Percentiles rank a stretch among this genome's conserved stretches.
Evolutionary conservation across 2,888 invertebrate genomes (phyloP).

Genomic region (Xestia xanthographa): DNA sequence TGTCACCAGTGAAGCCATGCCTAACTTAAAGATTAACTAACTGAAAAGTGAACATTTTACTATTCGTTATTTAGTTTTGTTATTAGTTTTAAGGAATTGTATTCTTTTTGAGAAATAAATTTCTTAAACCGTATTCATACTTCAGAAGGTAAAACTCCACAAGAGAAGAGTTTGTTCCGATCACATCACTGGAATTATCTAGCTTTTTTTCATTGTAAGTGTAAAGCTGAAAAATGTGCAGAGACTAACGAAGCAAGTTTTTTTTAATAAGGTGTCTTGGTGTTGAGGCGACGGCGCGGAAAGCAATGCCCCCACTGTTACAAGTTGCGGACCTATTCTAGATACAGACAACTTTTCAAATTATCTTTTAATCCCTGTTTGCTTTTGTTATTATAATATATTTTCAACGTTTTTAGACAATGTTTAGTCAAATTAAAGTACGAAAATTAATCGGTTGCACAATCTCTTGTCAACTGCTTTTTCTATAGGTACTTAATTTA

Average conservation of each 20-base stretch:
- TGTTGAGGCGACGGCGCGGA: conserved; percentile 16
- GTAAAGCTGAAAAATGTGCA: conserved; percentile 35
- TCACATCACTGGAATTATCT: not conserved
- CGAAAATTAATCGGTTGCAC: not conserved
- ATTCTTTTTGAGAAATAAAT: too few relatives aligned
- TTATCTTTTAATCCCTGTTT: not conserved
- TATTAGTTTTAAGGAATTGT: too few relatives aligned
- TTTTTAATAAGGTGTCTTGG: conserved; percentile 44
- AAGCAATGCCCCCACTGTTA: conserved; percentile 10
- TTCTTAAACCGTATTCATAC: too few relatives aligned
- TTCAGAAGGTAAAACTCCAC: not conserved
- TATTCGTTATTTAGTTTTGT: too few relatives aligned
- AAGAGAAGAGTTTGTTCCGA: not conserved
- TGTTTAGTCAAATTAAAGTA: not conserved
- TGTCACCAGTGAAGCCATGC: too few relatives aligned
- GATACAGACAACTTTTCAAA: not conserved
- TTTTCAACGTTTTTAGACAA: not conserved
- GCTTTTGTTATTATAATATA: not conserved
- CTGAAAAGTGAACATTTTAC: not conserved
- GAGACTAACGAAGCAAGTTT: conserved; percentile 46
- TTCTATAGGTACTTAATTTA: not conserved
- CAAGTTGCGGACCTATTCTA: conserved; percentile 41
- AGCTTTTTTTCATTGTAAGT: conserved; percentile 32
- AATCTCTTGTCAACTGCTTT: not conserved
- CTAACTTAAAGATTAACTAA: not conserved